Evolutionary conservation across 2,888 invertebrate species (phyloP), one percentile per base, ranked within the genome.

Genomic region (Apomyelois bistriatella): DNA sequence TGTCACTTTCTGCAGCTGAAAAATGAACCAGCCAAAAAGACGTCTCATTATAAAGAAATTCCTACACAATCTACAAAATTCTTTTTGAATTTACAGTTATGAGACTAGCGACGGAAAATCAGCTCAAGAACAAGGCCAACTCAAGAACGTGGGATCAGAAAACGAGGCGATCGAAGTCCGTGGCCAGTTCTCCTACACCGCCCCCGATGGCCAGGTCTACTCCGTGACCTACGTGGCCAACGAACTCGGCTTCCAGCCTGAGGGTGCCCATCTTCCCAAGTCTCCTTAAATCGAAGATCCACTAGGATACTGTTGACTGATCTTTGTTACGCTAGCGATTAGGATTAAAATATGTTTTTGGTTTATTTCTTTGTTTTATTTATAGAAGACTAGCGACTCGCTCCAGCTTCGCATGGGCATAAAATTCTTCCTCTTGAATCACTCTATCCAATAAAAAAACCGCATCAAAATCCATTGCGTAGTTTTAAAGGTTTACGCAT

Each of bases 241-340:
- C 76, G 85, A 91, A 71, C 68, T 76, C 56, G 93, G 93, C 9
- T 93, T 86, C 90, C 85, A 83, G 59, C 85, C 92, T 64, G 3
- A 55, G 28, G 87, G 68, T 7, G 70, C 72, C 37, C 84, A 85
- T 36, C 41, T 87, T 16, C 84, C 85, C 67, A 15, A 57, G 1
- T 12, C 56, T 16, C 54, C 57, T 47, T 58, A 58, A 54, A 58
- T 15, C 52, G 58, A 56, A 0, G 0, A 12, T 6, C 0, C 5
- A 4, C 22, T n/a, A 15, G 15, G 32, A 28, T 15, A 1, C 4
- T 47, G 37, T 48, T 43, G 48, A 52, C 46, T 49, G 41, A 41
- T 43, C 30, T 49, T 48, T 32, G 16, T 46, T 46, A 43, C 6
- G 43, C 22, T 41, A 41, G 28, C 22, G 32, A 1, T 28, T 30